Percentiles rank a stretch among this genome's conserved stretches.
phyloP scores from a whole-genome alignment of 2,888 invertebrate genomes.

The Blastobasis lacticolella region DNA sequence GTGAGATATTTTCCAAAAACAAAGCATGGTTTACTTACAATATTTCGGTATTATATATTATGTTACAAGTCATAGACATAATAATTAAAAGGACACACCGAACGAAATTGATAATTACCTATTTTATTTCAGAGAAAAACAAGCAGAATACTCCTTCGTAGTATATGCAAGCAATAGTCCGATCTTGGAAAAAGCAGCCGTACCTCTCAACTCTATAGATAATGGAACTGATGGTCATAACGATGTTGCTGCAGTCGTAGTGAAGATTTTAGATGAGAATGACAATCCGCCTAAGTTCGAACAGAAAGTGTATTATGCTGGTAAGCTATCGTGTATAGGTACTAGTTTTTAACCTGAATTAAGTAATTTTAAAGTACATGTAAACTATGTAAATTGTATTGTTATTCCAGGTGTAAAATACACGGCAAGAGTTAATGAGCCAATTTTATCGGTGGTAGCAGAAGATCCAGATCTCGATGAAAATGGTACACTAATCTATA shows the following conservation, averaged over 20 bases:
- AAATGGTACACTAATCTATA: slow-evolving; percentile 88
- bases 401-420: slow-evolving; percentile 78
- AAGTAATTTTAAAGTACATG: too few species aligned
- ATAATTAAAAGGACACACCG: too few species aligned
- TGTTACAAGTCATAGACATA: too few species aligned
- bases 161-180: slow-evolving; percentile 90
- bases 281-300: slow-evolving; percentile 88
- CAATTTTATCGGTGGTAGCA: slow-evolving; percentile 83
- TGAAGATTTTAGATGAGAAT: slow-evolving; percentile 86
- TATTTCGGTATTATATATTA: too few species aligned
- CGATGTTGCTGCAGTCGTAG: slow-evolving; percentile 80
- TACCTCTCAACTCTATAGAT: slow-evolving; percentile 52
- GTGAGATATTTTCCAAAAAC: slow-evolving; percentile 26
- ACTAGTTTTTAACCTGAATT: too few species aligned
- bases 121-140: slow-evolving; percentile 75
- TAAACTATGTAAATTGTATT: too few species aligned
- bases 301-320: slow-evolving; percentile 77
- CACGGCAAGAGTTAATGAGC: slow-evolving; percentile 83
- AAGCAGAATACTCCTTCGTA: slow-evolving; percentile 82
- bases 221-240: slow-evolving; percentile 59
- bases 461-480: slow-evolving; percentile 87
- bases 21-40: too few species aligned
- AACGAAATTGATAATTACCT: too few species aligned
- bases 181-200: slow-evolving; percentile 74
- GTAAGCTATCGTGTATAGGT: slow-evolving; percentile 32